phyloP scores from a whole-genome alignment of 1,140 invertebrate genomes.

The Heliothis subflexa region DNA sequence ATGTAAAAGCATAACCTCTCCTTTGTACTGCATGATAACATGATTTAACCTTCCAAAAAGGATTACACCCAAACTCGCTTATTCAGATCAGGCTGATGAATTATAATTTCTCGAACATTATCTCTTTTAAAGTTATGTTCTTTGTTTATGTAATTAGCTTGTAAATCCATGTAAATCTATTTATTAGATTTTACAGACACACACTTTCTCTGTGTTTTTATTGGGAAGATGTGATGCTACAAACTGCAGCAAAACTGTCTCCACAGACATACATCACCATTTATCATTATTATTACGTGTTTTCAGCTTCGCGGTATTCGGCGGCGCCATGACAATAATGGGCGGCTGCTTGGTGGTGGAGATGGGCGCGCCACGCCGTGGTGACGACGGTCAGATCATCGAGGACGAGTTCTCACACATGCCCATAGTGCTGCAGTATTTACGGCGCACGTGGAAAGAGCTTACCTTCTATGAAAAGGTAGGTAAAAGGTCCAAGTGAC shows the following conservation, averaged over 20 bases:
- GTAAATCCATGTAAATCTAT: too few relatives aligned
- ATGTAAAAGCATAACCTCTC: neutral
- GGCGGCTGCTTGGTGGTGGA: constrained; percentile 88
- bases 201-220: too few relatives aligned
- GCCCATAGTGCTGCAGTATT: constrained; percentile 90
- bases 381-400: constrained; percentile 91
- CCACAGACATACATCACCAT: neutral
- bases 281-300: too few relatives aligned
- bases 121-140: too few relatives aligned
- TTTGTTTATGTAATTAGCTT: too few relatives aligned
- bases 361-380: constrained; percentile 90
- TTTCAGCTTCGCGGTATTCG: constrained; percentile 86
- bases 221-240: too few relatives aligned
- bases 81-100: too few relatives aligned
- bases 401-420: constrained; percentile 93
- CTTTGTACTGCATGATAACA: too few relatives aligned
- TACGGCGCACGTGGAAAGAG: constrained; percentile 91
- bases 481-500: neutral
- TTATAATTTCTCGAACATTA: too few relatives aligned
- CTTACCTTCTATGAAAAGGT: constrained; percentile 87
- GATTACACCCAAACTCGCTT: too few relatives aligned
- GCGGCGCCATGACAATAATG: constrained; percentile 79
- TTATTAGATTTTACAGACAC: too few relatives aligned
- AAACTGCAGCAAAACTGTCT: neutral
- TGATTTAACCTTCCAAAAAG: too few relatives aligned